phyloP scores from a whole-genome alignment of 30 jellyfish, hydroid and myxozoan species.

The Sanderia malayensis region DNA sequence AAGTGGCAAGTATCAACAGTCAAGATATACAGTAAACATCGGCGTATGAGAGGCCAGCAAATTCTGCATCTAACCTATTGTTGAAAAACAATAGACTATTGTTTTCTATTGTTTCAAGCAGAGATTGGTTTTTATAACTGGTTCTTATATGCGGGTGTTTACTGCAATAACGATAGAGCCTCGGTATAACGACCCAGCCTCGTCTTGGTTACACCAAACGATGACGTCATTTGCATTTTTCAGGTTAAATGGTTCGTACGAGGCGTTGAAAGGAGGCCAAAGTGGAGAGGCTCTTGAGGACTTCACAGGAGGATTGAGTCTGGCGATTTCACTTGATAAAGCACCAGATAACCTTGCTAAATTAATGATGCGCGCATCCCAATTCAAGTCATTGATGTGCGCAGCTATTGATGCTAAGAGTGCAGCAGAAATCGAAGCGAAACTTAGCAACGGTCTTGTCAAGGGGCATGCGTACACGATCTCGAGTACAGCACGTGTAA shows the following conservation, averaged over 20 bases:
- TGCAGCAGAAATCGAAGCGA: slow-evolving; percentile 63
- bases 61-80: no score
- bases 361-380: slow-evolving; percentile 43
- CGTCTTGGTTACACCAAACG: no score
- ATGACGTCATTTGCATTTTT: no score
- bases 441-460: slow-evolving; percentile 65
- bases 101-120: no score
- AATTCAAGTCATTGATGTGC: slow-evolving; percentile 61
- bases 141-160: no score
- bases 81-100: no score
- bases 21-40: no score
- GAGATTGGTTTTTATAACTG: no score
- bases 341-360: slow-evolving; percentile 52
- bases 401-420: slow-evolving; percentile 67
- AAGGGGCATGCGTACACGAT: slow-evolving; percentile 79
- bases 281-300: slow-evolving; percentile 73
- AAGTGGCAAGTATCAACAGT: no score
- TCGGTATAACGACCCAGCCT: no score
- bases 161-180: no score
- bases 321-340: slow-evolving; percentile 31
- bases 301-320: slow-evolving; percentile 68
- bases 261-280: slow-evolving; percentile 81
- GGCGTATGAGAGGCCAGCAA: no score
- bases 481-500: slow-evolving; percentile 43
- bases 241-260: slow-evolving; percentile 71